A percentile compares a stretch with the other conserved stretches of the same genome.
These are phyloP conservation scores for Entomyzon cyanotis DNA, from an alignment of 2,113 vertebrate genomes.

Conservation along the genomic window DNA sequence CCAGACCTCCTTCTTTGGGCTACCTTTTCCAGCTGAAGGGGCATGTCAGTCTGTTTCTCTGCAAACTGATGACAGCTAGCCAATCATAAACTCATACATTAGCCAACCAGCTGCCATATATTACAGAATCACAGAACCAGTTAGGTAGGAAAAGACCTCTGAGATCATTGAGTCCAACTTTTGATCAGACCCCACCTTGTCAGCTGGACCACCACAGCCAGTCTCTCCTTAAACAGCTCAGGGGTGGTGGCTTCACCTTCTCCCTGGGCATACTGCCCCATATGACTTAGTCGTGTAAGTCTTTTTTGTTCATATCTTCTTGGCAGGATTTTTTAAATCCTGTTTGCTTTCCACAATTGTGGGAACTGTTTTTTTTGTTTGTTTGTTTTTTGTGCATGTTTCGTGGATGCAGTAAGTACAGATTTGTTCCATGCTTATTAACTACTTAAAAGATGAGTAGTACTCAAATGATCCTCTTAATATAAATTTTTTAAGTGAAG, in stretches of 20 bases:
- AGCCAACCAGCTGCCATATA: background rate
- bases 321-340: background rate
- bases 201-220: background rate
- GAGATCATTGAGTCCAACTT: rapidly evolving
- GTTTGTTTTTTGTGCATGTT: background rate
- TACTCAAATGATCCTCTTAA: background rate
- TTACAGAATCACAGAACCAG: background rate
- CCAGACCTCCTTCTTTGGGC: background rate
- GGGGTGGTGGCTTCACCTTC: background rate
- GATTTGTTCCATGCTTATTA: background rate
- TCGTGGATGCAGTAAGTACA: background rate
- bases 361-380: background rate
- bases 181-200: background rate
- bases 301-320: background rate
- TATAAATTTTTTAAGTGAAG: background rate
- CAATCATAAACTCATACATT: background rate
- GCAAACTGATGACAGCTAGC: background rate
- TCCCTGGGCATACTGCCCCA: background rate
- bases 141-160: background rate
- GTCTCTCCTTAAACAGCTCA: background rate
- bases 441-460: background rate
- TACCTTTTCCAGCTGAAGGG: background rate
- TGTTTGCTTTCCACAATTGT: background rate
- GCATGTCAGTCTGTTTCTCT: background rate
- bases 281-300: background rate